These are phyloP conservation scores for Amphipyra tragopoginis DNA, from an alignment of 2,888 invertebrate species.

Conservation along the genomic window DNA sequence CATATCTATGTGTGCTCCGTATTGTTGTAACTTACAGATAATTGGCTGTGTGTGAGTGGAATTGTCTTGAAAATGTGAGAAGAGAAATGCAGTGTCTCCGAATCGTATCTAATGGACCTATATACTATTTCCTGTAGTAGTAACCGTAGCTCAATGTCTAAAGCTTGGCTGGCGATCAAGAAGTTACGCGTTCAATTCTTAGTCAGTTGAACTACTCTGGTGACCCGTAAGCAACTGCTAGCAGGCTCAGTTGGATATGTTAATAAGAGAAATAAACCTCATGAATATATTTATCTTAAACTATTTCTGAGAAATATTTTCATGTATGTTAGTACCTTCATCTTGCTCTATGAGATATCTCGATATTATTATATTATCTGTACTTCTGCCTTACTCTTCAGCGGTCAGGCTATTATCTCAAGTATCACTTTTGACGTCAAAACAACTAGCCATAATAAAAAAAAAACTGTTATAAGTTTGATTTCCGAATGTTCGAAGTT, in stretches of 20 bases:
- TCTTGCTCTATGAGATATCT: too few species aligned
- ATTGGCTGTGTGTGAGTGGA: slow-evolving; percentile 36
- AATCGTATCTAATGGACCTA: neutral
- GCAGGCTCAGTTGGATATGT: neutral
- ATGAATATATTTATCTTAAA: too few species aligned
- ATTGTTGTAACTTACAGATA: slow-evolving; percentile 31
- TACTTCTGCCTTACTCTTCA: too few species aligned
- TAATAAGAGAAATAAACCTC: too few species aligned
- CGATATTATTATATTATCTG: too few species aligned
- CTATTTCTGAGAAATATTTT: too few species aligned
- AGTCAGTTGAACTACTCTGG: slow-evolving; percentile 14
- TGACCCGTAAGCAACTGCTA: neutral
- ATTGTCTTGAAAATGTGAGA: slow-evolving; percentile 2
- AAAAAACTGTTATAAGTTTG: too few species aligned
- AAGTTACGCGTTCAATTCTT: slow-evolving; percentile 25
- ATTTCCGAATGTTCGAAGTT: too few species aligned
- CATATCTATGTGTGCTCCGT: slow-evolving; percentile 51
- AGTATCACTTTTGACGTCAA: too few species aligned
- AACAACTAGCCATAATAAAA: too few species aligned
- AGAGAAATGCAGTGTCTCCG: neutral
- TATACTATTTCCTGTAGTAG: neutral
- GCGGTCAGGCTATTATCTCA: too few species aligned
- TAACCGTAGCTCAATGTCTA: slow-evolving; percentile 26
- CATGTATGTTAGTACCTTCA: too few species aligned
- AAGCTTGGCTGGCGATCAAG: slow-evolving; percentile 33